Evolutionary conservation across 1,140 invertebrate species (phyloP), one percentile per base, ranked within the genome.

Genomic region (Thalassaphorura encarpata): DNA sequence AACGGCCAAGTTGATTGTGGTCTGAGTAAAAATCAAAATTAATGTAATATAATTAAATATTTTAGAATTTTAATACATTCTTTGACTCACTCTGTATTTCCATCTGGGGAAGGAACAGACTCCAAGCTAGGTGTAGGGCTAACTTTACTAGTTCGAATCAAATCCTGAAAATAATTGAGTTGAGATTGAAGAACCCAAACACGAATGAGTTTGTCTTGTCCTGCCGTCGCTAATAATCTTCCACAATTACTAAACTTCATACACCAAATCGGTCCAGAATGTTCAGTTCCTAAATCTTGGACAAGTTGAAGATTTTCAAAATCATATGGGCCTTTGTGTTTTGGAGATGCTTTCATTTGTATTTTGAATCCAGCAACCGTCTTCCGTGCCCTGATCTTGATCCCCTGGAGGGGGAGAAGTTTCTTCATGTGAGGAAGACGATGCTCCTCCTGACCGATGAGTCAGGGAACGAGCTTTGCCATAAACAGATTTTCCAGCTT

Each of bases 181-280:
- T 89, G 86, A 69, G 88, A 86, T 59, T 85, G 80, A 0, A 97
- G 73, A 43, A 96, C 88, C 94, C 94, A 99, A 55, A 98, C 86
- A 50, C 93, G 76, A 40, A 98, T 72, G 43, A 96, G 81, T 58
- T 84, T 82, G 74, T 98, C 95, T 75, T 97, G 93, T 0, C 95
- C 95, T 42, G 93, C 94, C 2, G 93, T 96, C 4, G 94, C 93
- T 54, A 98, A 70, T 39, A 98, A 73, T 45, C 90, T 76, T 0
- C 94, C 94, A 74, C 92, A 97, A 24, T 83, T 84, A 43, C 92
- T 96, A 70, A 98, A 98, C 74, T 97, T 97, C 87, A 97, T 96
- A 61, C 90, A 95, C 95, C 95, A 99, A 63, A 98, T 86, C 3
- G 95, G 89, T 28, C 90, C 89, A 5, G 80, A 79, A 69, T 97